Evolutionary conservation across 2,888 invertebrate genomes (phyloP).

Genomic region (Tachina grossa): DNA sequence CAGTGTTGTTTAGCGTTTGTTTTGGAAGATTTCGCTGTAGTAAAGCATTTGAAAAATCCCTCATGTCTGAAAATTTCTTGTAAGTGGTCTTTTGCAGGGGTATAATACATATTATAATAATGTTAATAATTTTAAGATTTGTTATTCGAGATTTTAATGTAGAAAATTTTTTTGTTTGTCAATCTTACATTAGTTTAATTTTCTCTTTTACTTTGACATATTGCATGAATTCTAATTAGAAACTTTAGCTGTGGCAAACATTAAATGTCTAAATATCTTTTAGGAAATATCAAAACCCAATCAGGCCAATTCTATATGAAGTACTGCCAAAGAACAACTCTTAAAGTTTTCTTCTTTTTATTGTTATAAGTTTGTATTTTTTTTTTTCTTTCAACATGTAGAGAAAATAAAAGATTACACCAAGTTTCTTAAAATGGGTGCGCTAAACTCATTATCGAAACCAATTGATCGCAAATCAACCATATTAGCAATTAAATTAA

Average conservation of each 20-base stretch:
- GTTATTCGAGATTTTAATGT: too few species aligned
- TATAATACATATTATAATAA: too few species aligned
- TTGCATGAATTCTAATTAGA: background rate
- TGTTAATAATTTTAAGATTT: too few species aligned
- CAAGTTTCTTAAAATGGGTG: constrained; percentile 77
- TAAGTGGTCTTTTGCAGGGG: too few species aligned
- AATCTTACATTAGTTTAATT: background rate
- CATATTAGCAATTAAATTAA: constrained; percentile 70
- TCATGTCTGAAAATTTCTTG: too few species aligned
- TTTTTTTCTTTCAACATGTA: constrained; percentile 10
- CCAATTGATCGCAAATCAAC: constrained; percentile 78
- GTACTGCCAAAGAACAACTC: too few species aligned
- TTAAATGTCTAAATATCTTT: background rate
- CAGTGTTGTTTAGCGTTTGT: too few species aligned
- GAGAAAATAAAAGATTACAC: constrained; percentile 48
- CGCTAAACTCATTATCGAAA: constrained; percentile 81
- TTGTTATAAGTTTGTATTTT: background rate
- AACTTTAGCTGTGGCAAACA: background rate
- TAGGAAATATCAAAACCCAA: background rate
- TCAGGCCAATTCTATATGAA: background rate
- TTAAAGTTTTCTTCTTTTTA: constrained; percentile 9
- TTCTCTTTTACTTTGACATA: background rate
- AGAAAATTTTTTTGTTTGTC: too few species aligned
- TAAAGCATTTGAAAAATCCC: too few species aligned
- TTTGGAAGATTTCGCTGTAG: too few species aligned